phyloP scores from a whole-genome alignment of 2,797 vertebrate genomes.

The Gymnothorax javanicus region DNA sequence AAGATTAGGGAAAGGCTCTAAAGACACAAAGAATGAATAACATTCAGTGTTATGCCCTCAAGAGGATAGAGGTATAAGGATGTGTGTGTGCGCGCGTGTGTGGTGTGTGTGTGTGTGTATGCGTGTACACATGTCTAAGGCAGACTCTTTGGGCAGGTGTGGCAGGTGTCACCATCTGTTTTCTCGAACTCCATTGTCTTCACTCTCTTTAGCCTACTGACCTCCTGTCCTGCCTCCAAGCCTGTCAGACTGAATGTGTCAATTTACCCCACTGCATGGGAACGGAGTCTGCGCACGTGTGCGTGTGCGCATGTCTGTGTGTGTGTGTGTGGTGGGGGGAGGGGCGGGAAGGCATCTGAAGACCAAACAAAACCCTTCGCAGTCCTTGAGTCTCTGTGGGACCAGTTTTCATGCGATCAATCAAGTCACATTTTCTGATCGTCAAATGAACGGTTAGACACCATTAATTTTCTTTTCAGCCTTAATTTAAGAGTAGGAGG shows the following conservation, averaged over 20 bases:
- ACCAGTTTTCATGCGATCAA: not conserved
- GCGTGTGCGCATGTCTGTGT: not conserved
- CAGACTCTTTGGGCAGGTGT: constrained; percentile 6
- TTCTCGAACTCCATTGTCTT: not conserved
- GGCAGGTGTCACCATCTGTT: constrained; percentile 13
- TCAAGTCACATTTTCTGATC: not conserved
- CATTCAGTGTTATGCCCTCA: too few species aligned
- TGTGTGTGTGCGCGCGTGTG: not conserved
- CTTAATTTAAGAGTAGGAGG: too few species aligned
- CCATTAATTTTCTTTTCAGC: too few species aligned
- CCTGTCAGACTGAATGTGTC: not conserved
- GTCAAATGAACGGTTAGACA: not conserved
- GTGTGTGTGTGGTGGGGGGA: not conserved
- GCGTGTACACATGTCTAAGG: not conserved
- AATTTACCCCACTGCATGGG: constrained; percentile 2
- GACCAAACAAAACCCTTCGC: not conserved
- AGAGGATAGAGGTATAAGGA: not conserved
- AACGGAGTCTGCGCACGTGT: not conserved
- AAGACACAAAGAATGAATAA: too few species aligned
- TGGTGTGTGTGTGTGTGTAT: not conserved
- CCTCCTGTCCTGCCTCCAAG: not conserved
- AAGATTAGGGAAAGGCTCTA: too few species aligned
- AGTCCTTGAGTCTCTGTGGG: not conserved
- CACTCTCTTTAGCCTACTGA: not conserved
- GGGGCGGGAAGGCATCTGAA: not conserved